A percentile compares a stretch with the other conserved stretches of the same genome.
Conservation (phyloP, 2,797 vertebrate genomes). For the Periparus ater region DNA sequence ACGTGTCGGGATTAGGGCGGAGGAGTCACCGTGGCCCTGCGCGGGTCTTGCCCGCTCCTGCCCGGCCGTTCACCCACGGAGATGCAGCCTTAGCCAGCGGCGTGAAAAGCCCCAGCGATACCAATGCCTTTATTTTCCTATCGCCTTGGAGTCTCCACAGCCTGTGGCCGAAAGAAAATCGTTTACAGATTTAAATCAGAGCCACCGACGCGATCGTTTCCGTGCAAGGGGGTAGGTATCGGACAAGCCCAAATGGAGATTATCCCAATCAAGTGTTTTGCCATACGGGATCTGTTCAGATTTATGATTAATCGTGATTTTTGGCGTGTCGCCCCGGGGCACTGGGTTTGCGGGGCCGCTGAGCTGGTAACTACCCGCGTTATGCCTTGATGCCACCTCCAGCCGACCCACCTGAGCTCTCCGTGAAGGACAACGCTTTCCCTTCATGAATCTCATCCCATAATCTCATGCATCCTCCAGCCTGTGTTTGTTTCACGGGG, state of each 20-base stretch:
- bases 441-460: not conserved
- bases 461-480: accelerated
- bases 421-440: accelerated
- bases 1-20: accelerated
- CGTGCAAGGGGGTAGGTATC: not conserved
- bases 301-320: not conserved
- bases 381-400: not conserved
- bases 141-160: not conserved
- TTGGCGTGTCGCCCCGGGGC: too few species aligned
- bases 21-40: not conserved
- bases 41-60: not conserved
- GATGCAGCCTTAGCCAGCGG: not conserved
- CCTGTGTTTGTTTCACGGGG: too few species aligned
- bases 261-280: not conserved
- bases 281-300: not conserved
- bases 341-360: not conserved
- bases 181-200: not conserved
- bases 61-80: accelerated
- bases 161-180: not conserved
- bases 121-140: not conserved
- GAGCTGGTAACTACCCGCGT: accelerated
- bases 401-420: not conserved
- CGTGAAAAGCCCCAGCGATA: not conserved
- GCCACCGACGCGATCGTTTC: not conserved
- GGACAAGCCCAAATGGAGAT: not conserved